Evolutionary conservation across 2,113 vertebrate species (phyloP).

Genomic region (Amphiprion percula): DNA sequence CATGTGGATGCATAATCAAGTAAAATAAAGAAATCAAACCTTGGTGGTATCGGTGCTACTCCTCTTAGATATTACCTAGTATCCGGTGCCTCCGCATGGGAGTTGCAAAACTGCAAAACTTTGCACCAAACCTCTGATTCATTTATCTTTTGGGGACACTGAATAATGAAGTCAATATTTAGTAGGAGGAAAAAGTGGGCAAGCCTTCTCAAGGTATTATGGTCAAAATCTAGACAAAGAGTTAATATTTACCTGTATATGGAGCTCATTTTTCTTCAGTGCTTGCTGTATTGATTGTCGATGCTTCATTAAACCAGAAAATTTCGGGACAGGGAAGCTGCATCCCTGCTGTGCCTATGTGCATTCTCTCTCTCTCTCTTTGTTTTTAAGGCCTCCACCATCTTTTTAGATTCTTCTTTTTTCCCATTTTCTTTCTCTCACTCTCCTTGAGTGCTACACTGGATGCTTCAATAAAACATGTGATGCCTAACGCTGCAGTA

Average conservation of each 20-base stretch:
- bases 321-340: slow-evolving; percentile 59
- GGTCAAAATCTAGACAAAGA: slow-evolving; percentile 41
- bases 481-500: slow-evolving; percentile 71
- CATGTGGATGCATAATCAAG: neutral
- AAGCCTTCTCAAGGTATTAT: slow-evolving; percentile 33
- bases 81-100: neutral
- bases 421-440: slow-evolving; percentile 54
- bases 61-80: neutral
- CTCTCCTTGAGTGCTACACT: slow-evolving; percentile 71
- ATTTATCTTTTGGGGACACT: slow-evolving; percentile 40
- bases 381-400: slow-evolving; percentile 18
- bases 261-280: slow-evolving; percentile 60
- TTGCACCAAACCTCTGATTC: slow-evolving; percentile 3
- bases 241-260: slow-evolving; percentile 57
- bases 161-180: slow-evolving; percentile 43
- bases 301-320: slow-evolving; percentile 67
- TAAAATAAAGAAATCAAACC: neutral
- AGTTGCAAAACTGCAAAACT: slow-evolving; percentile 1
- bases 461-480: slow-evolving; percentile 85
- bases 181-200: slow-evolving; percentile 31
- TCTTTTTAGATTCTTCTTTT: slow-evolving; percentile 48
- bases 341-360: slow-evolving; percentile 22
- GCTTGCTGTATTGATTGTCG: slow-evolving; percentile 59
- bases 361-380: slow-evolving; percentile 5
- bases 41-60: neutral